Evolutionary conservation across 1,140 invertebrate species (phyloP).

Genomic region (Aphidius gifuensis): DNA sequence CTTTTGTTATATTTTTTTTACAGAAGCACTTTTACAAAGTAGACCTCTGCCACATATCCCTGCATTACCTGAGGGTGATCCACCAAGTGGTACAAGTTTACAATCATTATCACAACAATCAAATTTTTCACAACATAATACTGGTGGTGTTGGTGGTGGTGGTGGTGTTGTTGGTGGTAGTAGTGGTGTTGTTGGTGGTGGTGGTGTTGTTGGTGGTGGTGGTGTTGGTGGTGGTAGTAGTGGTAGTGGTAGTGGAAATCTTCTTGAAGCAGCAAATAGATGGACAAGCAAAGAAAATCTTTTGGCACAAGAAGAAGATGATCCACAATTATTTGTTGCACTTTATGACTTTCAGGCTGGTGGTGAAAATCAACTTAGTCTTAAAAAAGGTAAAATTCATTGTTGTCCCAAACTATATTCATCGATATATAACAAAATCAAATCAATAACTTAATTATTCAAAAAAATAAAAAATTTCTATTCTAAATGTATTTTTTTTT

Average conservation of each 20-base stretch:
- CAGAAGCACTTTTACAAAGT: constrained; percentile 89
- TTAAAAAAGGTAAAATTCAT: constrained; percentile 81
- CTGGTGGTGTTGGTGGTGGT: constrained; percentile 32
- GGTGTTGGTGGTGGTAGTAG: constrained; percentile 39
- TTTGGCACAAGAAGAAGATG: constrained; percentile 86
- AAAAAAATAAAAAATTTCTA: too few species aligned
- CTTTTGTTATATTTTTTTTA: constrained; percentile 45
- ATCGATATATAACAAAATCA: too few species aligned
- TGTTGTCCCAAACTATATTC: neutral
- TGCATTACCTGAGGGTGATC: constrained; percentile 67
- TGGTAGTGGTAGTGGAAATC: constrained; percentile 10
- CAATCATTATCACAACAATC: constrained; percentile 49
- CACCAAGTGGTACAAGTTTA: constrained; percentile 53
- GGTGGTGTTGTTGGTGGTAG: constrained; percentile 39
- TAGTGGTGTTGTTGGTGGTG: constrained; percentile 22
- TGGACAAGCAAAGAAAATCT: constrained; percentile 98
- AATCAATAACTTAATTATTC: too few species aligned
- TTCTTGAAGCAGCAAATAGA: constrained; percentile 57
- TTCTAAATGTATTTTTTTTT: too few species aligned
- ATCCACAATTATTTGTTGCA: constrained; percentile 92
- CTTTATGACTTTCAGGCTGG: constrained; percentile 97
- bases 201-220: too few species aligned
- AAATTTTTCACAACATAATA: constrained; percentile 48
- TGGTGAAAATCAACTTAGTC: constrained; percentile 95
- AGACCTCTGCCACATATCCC: constrained; percentile 87